Conservation (phyloP, 2,888 invertebrate species). For the Amiota communis region DNA sequence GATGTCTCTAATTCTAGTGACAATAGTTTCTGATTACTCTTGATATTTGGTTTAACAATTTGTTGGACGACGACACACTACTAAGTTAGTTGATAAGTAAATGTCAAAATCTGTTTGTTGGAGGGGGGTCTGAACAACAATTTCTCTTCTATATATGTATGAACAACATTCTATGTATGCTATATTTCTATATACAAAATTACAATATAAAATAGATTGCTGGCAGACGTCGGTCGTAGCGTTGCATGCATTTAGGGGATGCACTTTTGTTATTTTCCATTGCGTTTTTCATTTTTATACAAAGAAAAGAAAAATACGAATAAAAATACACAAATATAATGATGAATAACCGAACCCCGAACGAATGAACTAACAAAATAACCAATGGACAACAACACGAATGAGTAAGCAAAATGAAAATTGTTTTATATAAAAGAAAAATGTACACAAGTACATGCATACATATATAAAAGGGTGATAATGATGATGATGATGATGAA, state of each 20-base stretch:
- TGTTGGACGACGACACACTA: no score
- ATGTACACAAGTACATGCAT: no score
- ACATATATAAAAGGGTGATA: not conserved
- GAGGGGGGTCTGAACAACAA: conserved; percentile 24
- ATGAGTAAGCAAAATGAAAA: not conserved
- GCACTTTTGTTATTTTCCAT: conserved; percentile 55
- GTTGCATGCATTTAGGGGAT: conserved; percentile 50
- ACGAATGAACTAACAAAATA: no score
- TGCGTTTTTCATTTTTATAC: conserved; percentile 44
- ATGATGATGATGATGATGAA: not conserved
- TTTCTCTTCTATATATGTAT: no score
- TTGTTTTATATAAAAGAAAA: not conserved
- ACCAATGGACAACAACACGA: not conserved
- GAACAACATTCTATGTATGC: no score
- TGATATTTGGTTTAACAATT: no score
- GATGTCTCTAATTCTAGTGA: no score
- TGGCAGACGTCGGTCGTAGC: conserved; percentile 36
- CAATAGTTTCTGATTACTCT: no score
- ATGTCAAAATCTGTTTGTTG: not conserved
- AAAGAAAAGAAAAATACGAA: not conserved
- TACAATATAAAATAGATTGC: no score
- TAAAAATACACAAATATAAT: not conserved
- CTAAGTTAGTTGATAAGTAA: no score
- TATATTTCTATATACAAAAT: no score
- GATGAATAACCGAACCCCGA: not conserved